These are phyloP conservation scores for Geococcyx californianus DNA, from an alignment of 2,113 vertebrate species.

Conservation along the genomic window DNA sequence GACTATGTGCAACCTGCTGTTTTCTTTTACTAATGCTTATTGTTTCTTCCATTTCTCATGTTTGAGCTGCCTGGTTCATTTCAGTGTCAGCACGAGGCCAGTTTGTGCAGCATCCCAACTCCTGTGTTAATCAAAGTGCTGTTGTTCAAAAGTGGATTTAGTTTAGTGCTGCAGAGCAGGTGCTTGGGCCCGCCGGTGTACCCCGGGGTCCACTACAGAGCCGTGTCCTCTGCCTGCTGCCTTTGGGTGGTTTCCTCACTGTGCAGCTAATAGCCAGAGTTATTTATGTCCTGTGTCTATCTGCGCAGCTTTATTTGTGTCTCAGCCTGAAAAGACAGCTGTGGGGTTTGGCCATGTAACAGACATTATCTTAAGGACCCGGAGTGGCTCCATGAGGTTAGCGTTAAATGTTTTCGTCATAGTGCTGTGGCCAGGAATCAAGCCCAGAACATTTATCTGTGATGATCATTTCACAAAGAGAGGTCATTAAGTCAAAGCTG, in stretches of 20 bases:
- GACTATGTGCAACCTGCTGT: neutral
- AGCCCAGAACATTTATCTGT: neutral
- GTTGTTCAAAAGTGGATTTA: neutral
- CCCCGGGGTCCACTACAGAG: accelerated
- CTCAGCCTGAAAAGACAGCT: neutral
- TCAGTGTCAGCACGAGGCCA: neutral
- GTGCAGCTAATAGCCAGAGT: neutral
- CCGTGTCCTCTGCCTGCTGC: neutral
- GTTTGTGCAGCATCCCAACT: neutral
- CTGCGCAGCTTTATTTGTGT: neutral
- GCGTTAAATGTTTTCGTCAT: neutral
- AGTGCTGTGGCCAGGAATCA: neutral
- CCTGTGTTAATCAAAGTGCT: neutral
- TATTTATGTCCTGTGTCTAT: neutral
- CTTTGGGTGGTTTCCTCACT: neutral
- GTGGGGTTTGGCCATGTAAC: neutral
- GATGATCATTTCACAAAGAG: neutral
- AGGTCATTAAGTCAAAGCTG: neutral
- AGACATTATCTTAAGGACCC: neutral
- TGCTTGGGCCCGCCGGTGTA: accelerated
- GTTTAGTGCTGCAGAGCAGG: neutral
- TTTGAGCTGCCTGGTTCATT: neutral
- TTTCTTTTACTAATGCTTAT: neutral
- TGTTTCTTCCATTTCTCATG: neutral
- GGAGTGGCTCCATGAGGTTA: neutral